Evolutionary conservation across 2,113 vertebrate genomes (phyloP), one percentile per base, ranked within the genome.

Genomic region (Salvelinus sp.): DNA sequence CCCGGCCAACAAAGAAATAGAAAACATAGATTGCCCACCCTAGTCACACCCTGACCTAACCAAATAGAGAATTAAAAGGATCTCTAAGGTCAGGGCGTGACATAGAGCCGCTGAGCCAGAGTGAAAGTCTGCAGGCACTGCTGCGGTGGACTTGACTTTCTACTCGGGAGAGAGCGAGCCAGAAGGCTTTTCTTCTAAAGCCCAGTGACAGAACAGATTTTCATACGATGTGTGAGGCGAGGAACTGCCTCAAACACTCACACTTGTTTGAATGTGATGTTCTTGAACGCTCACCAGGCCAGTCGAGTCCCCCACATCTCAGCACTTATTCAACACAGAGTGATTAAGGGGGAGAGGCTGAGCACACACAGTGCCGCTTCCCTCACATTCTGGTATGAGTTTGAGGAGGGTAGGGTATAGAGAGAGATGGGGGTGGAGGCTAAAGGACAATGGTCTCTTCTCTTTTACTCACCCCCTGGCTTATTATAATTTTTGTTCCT

Each of bases 161-260:
- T 44, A 2, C 20, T 20, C 1, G 18, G 70, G 18, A 30, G 30
- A 63, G n/a, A 70, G 54, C 6, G 30, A 63, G 33, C 6, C 6
- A 63, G n/a, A 70, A 69, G 33, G 14, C 30, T 72, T 62, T 69
- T 20, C 57, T 68, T 62, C 70, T 47, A 28, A 79, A 44, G 38
- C 48, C 73, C 66, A 74, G 71, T 9, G 38, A 72, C 66, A 57
- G 20, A 28, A 74, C 13, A 66, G 22, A 70, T 75, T 83, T 77
- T 83, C 47, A 50, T 64, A 79, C 68, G 22, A 76, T 69, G 12
- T 84, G 73, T 33, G 57, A 54, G 82, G 54, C 67, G 80, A 79
- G 27, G 73, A 66, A 71, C 64, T 57, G 44, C 33, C 67, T 20
- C 23, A 64, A 27, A 30, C 47, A 33, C 76, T 70, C 72, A 18